Conservation (phyloP, 2,113 vertebrate species). For the Gasterosteus nipponicus region DNA sequence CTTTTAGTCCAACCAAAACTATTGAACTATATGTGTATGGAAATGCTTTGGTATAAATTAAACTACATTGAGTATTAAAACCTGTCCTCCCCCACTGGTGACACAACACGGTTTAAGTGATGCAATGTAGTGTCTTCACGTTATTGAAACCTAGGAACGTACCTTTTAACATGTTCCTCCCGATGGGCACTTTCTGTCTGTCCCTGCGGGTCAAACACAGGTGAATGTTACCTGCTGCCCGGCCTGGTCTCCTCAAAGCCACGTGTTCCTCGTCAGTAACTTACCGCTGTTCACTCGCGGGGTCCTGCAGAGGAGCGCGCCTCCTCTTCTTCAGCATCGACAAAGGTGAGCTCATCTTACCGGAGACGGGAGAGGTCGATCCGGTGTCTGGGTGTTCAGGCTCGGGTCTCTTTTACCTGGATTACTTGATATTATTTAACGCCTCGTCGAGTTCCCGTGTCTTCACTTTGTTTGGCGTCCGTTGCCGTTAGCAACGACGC, state of each 20-base stretch:
- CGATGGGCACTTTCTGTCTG: conserved; percentile 42
- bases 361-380: background rate
- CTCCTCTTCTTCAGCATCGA: conserved; percentile 78
- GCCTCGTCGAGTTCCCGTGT: background rate
- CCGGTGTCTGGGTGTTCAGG: background rate
- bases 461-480: conserved; percentile 49
- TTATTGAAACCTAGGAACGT: background rate
- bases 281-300: conserved; percentile 49
- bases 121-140: background rate
- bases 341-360: conserved; percentile 78
- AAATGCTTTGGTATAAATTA: background rate
- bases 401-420: background rate
- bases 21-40: background rate
- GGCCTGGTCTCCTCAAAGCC: background rate
- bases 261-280: background rate
- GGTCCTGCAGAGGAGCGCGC: conserved; percentile 62
- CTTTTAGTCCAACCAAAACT: background rate
- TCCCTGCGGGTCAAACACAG: conserved; percentile 47
- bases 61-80: background rate
- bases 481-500: conserved; percentile 56
- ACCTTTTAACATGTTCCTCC: conserved; percentile 67
- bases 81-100: background rate
- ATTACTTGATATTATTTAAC: background rate
- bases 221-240: background rate
- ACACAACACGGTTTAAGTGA: background rate